phyloP scores from a whole-genome alignment of 1,140 invertebrate species.

The Orchestia grillus region DNA sequence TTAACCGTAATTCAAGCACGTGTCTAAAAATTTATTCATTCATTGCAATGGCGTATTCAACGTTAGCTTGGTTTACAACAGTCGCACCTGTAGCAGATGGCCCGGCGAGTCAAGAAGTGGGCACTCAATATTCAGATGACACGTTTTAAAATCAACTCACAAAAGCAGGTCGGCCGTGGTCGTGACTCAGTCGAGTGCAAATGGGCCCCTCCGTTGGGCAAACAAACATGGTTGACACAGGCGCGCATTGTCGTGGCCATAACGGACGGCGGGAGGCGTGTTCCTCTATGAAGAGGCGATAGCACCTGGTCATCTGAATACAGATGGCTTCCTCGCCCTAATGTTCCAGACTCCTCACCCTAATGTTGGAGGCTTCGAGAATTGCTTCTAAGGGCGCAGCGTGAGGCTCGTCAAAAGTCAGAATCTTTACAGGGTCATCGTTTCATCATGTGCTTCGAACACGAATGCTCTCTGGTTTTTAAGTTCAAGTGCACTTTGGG shows the following conservation, averaged over 20 bases:
- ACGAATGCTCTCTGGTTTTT: neutral
- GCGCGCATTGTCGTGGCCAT: conserved; percentile 16
- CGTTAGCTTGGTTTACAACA: neutral
- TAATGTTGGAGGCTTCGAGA: neutral
- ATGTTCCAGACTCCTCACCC: neutral
- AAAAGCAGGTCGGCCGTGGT: neutral
- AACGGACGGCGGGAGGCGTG: neutral
- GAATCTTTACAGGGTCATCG: neutral
- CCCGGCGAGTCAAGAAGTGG: neutral
- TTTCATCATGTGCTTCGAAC: neutral
- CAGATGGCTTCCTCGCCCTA: neutral
- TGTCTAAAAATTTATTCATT: neutral
- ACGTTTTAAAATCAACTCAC: neutral
- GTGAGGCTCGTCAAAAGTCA: neutral
- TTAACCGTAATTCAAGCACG: no score
- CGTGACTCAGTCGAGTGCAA: neutral
- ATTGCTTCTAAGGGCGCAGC: neutral
- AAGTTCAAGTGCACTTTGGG: neutral
- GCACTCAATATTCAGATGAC: neutral
- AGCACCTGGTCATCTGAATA: neutral
- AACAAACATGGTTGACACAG: conserved; percentile 6
- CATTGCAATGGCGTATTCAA: neutral
- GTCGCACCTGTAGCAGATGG: neutral
- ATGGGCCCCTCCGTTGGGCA: neutral
- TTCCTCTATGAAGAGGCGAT: neutral